Conservation (phyloP, 2,113 vertebrate species). For the Desmodus rotundus region DNA sequence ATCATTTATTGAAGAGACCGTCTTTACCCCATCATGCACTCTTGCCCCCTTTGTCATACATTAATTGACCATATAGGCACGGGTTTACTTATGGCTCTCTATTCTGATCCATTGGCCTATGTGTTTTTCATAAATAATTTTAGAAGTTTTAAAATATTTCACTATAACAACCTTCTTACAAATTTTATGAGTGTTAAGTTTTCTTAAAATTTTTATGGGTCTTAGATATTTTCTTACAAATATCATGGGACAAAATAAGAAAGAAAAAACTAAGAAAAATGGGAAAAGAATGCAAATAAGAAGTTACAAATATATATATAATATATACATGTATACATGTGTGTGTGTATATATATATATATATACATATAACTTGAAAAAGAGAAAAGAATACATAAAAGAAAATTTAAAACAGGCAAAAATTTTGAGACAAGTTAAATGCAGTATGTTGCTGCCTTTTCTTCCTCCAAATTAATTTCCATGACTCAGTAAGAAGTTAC, state of each 20-base stretch:
- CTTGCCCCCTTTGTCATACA: background rate
- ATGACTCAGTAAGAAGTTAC: background rate
- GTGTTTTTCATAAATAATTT: background rate
- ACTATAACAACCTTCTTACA: background rate
- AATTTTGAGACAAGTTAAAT: background rate
- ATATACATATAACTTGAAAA: background rate
- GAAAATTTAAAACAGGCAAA: background rate
- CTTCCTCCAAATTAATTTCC: background rate
- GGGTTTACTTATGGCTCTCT: background rate
- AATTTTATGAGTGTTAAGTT: background rate
- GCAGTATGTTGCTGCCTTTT: background rate
- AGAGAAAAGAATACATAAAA: background rate
- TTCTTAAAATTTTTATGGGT: background rate
- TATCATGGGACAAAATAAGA: background rate
- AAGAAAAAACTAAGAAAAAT: conserved; percentile 1
- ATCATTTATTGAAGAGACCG: background rate
- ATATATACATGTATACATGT: background rate
- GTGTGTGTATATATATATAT: too few species aligned
- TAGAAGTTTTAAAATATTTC: conserved; percentile 5
- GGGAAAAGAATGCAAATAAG: background rate
- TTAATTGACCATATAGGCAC: background rate
- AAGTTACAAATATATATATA: background rate
- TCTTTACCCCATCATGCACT: background rate
- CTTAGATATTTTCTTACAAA: background rate
- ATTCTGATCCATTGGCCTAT: background rate